Evolutionary conservation across 1,140 invertebrate genomes (phyloP), one percentile per base, ranked within the genome.

Genomic region (Trichoplusia ni): DNA sequence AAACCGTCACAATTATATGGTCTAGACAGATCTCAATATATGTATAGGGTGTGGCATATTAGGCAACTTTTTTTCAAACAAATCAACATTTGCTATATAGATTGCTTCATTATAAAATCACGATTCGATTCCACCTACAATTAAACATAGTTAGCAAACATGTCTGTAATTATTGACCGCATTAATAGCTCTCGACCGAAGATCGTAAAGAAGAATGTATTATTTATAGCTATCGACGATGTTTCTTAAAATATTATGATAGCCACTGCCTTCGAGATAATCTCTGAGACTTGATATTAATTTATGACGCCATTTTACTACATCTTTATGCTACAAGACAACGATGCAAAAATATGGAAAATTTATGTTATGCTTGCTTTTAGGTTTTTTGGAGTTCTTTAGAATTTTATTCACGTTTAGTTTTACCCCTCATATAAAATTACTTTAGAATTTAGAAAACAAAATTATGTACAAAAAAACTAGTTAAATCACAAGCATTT

Each of bases 21-120:
- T 49, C 46, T 49, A 49, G 46, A 49, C 46, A 25, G 14, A 21
- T 29, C 31, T 51, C 47, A 35, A 51, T 33, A 33, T 33, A 33
- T 33, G 47, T 18, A 51, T 29, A 35, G 29, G 47, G 47, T 35
- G 47, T 51, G 47, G 29, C 31, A 7, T 4, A 4, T 4, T 7
- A 27, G 3, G 29, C n/a, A 35, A 35, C 16, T 35, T 51, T 51
- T 51, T 51, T 51, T 18, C 11, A n/a, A n/a, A 13, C 31, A 21
- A 33, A 51, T 51, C 31, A 33, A 35, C 29, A n/a, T 35, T 35
- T 16, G 53, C 54, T 21, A 58, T 65, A 27, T 44, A 21, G 27
- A 60, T 40, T 60, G n/a, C 35, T 60, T 60, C 38, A 59, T 66
- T 59, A n/a, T 46, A 33, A 38, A 62, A 42, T 67, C 56, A 51